phyloP scores from a whole-genome alignment of 2,888 invertebrate species.

The Cecidostiba fungosa region DNA sequence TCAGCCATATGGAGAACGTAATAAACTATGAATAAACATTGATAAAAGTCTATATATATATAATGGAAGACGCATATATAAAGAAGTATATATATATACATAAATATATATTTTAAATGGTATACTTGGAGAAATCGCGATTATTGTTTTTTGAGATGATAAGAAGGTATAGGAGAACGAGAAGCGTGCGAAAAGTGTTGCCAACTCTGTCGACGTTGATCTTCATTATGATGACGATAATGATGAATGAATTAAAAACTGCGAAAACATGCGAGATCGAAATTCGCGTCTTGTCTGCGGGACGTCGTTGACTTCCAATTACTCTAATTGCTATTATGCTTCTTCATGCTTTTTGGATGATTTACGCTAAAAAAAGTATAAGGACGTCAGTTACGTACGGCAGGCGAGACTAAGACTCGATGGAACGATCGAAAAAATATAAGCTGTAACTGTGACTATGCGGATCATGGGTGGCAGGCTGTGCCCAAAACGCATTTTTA shows the following conservation, averaged over 20 bases:
- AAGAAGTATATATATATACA: conserved; percentile 67
- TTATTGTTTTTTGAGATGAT: conserved; percentile 71
- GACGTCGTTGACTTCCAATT: conserved; percentile 43
- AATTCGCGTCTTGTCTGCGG: conserved; percentile 52
- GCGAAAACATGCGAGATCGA: conserved; percentile 61
- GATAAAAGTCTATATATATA: conserved; percentile 72
- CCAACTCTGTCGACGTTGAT: conserved; percentile 66
- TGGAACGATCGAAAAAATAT: conserved; percentile 63
- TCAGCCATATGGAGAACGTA: conserved; percentile 77
- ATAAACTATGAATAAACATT: conserved; percentile 75
- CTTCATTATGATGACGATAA: conserved; percentile 54
- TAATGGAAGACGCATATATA: conserved; percentile 69
- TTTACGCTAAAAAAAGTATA: background rate
- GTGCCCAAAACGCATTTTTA: conserved; percentile 64
- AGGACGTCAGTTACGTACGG: conserved; percentile 42
- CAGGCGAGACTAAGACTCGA: conserved; percentile 45
- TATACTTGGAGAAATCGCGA: conserved; percentile 73
- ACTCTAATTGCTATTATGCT: background rate
- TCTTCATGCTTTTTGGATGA: background rate
- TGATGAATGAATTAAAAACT: conserved; percentile 35
- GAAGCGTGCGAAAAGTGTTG: conserved; percentile 62
- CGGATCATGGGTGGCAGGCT: conserved; percentile 80
- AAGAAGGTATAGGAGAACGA: conserved; percentile 61
- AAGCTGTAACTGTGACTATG: conserved; percentile 80
- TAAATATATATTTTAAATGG: conserved; percentile 76